Evolutionary conservation across 2,888 invertebrate genomes (phyloP).

Genomic region (Synanthedon vespiformis): DNA sequence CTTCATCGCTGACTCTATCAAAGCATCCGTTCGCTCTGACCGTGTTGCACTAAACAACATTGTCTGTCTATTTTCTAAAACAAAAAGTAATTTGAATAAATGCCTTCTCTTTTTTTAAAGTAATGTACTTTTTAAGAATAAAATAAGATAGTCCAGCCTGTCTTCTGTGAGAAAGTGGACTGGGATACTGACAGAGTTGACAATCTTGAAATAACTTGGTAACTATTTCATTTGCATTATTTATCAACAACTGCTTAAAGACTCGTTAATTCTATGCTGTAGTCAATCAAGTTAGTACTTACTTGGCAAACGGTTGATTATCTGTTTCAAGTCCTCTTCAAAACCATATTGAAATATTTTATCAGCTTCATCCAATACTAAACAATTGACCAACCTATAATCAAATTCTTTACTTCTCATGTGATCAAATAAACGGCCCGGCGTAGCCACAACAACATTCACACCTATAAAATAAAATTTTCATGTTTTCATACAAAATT

Average conservation of each 20-base stretch:
- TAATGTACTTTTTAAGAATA: too few relatives aligned
- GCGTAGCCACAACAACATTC: slow-evolving; percentile 93
- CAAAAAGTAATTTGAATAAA: slow-evolving; percentile 1
- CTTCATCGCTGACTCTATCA: slow-evolving; percentile 88
- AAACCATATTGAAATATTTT: slow-evolving; percentile 96
- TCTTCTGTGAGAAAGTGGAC: too few relatives aligned
- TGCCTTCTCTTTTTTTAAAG: too few relatives aligned
- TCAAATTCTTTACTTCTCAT: slow-evolving; percentile 91
- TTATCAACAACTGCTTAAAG: too few relatives aligned
- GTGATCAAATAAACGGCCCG: slow-evolving; percentile 94
- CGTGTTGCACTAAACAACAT: slow-evolving; percentile 98
- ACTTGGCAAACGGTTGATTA: slow-evolving; percentile 92
- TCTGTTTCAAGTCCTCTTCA: slow-evolving; percentile 95
- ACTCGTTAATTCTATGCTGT: neutral
- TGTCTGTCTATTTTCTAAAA: slow-evolving; percentile 89
- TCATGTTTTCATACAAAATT: neutral
- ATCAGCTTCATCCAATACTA: slow-evolving; percentile 97
- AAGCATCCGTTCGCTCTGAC: slow-evolving; percentile 88
- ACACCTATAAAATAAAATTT: slow-evolving; percentile 66
- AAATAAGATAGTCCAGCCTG: too few relatives aligned
- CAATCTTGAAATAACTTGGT: too few relatives aligned
- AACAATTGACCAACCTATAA: slow-evolving; percentile 88
- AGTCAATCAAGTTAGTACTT: slow-evolving; percentile 17
- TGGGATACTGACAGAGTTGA: too few relatives aligned
- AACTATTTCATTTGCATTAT: too few relatives aligned